Base-by-base conservation (phyloP, 2,888 invertebrate species). In the Sminthurides aquaticus region DNA sequence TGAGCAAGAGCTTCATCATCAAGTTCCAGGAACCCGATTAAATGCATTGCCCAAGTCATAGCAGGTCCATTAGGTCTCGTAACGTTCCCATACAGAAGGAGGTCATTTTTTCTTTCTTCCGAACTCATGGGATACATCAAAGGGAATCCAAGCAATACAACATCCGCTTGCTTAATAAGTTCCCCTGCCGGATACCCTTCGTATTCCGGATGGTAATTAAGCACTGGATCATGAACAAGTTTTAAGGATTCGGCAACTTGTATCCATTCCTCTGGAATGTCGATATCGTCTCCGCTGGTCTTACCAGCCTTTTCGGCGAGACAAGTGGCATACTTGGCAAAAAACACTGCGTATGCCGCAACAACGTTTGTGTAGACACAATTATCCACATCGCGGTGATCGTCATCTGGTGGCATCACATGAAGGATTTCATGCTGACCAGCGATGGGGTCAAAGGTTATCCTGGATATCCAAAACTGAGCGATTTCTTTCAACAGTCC, bases 1-100 rank as follows among this genome's bases (percentile, higher is more conserved):
- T 75, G 75, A 5, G 80, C 80, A 65, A 75, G 75, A 1, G 67
- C 71, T 5, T 68, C 25, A 2, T 79, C 76, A 20, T 72, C 76
- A 1, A 80, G 60, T 66, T 80, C 78, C 56, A 80, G 67, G 75
- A 77, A 79, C 20, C 78, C 78, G 60, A 80, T 76, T n/a, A 78
- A 71, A 69, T 78, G 79, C 78, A 80, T 79, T 8, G 78, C 75
- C 80, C 80, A 80, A 0, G 80, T 80, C 80, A 80, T 80, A 1
- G 79, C 80, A 1, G 80, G 80, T 2, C 80, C 80, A 64, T 69
- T 66, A 18, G 64, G 59, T 25, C 74, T 61, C 1, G 75, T 75
- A 49, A 78, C 79, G 66, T 77, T 75, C 64, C 76, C 74, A 72
- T 77, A 78, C 3, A 76, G 70, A 1, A 71, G 68, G 22, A 81